Evolutionary conservation across 2,113 vertebrate species (phyloP), one percentile per base, ranked within the genome.

Genomic region (Prietella phreatophila): DNA sequence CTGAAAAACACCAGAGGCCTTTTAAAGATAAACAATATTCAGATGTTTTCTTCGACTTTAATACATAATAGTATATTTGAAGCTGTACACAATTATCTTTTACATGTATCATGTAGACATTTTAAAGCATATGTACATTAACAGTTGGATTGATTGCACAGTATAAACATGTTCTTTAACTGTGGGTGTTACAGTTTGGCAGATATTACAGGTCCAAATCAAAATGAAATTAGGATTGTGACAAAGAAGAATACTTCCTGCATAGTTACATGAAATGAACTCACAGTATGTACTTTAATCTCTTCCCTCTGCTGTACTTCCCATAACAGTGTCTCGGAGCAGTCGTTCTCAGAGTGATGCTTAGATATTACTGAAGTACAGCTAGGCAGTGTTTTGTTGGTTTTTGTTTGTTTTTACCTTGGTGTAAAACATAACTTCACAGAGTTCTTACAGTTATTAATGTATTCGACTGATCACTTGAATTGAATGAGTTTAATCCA

Each of bases 1-100:
- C 9, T 73, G 80, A 87, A 87, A 87, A 53, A 61, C 27, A 60
- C 67, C 81, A 76, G 30, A 87, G 19, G 56, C 9, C 10, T 42
- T 75, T 60, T 36, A 50, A 19, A 39, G 17, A 83, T 84, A 36
- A 60, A 55, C 39, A 61, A 63, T 50, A 83, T 76, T 76, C 73
- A 61, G 39, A n/a, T 69, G 22, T 15, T 19, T 36, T 8, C 30
- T 22, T 20, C 53, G 13, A 71, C 19, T 55, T 84, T 33, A 10
- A 84, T 53, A 30, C 25, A 67, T 67, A 80, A 79, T 79, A 79
- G 27, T 53, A 55, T 7, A 50, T 42, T 47, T 47, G 39, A 47
- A 25, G 73, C 39, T 39, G 25, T 73, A 36, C 39, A 73, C 56
- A 82, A 13, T 42, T 42, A 42, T 82, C 9, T 25, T 80, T 17